Evolutionary conservation across 2,113 vertebrate species (phyloP), one percentile per base, ranked within the genome.

Genomic region (Rhinoderma darwinii): DNA sequence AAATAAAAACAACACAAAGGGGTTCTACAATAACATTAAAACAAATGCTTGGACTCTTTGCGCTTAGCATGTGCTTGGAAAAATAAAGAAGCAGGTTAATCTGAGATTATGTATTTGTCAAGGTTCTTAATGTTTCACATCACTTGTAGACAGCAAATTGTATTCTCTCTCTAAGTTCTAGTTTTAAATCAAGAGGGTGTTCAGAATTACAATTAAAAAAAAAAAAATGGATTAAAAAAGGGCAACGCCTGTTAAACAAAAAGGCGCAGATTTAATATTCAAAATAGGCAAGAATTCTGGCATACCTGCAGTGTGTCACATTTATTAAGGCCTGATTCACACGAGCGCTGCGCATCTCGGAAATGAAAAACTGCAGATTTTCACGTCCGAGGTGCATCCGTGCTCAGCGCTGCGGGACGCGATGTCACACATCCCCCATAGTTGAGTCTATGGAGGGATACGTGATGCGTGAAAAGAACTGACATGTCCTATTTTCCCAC

Each of bases 21-120:
- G 35, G n/a, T 50, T 50, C 32, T 39, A 18, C 22, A 80, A 17
- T 81, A 61, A 17, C 18, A 59, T n/a, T 84, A 61, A 41, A 43
- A 56, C 30, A 47, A 59, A 43, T 35, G 73, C 50, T 73, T 72
- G 35, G 8, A 50, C 37, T 37, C 54, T 50, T 66, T 32, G 41
- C 51, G 32, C 56, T 43, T 63, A 77, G 74, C 73, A 37, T 50
- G 83, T 84, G 77, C 47, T 27, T 73, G 50, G 76, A 87, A 81
- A 87, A 82, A 80, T 37, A 87, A 87, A 87, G 85, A 86, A 86
- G 43, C 77, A 82, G 85, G 85, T 87, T 87, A 87, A 87, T 81
- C 85, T 81, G 68, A 73, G 85, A 87, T 87, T 87, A 87, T 74
- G 43, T 47, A 32, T 59, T 44, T 80, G 63, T 27, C 20, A 37